Conservation (phyloP, 1,140 invertebrate species). For the Scaptomyza pallida region DNA sequence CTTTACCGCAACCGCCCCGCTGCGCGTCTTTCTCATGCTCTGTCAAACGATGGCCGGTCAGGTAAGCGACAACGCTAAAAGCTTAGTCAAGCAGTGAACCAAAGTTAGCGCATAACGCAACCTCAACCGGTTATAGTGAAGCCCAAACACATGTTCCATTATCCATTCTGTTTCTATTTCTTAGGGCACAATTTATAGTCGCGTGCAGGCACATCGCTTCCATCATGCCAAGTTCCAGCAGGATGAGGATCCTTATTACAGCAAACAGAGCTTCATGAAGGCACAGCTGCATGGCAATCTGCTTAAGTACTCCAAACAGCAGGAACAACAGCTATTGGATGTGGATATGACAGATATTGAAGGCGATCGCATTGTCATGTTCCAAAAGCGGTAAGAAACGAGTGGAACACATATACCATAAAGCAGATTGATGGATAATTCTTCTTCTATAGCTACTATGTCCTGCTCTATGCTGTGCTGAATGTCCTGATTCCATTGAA, state of each 20-base stretch:
- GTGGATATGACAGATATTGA: slow-evolving; percentile 95
- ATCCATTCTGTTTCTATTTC: not conserved
- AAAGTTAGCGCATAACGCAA: slow-evolving; percentile 28
- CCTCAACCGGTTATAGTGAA: slow-evolving; percentile 14
- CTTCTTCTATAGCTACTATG: slow-evolving; percentile 87
- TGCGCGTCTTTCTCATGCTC: slow-evolving; percentile 91
- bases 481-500: slow-evolving; percentile 90
- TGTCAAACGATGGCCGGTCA: slow-evolving; percentile 93
- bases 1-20: slow-evolving; percentile 89
- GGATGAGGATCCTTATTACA: slow-evolving; percentile 95
- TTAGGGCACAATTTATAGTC: slow-evolving; percentile 89
- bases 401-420: not conserved
- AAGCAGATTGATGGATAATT: not conserved
- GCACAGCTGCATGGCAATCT: slow-evolving; percentile 90
- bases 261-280: slow-evolving; percentile 93
- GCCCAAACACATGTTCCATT: not conserved
- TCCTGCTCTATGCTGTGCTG: slow-evolving; percentile 87
- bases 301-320: slow-evolving; percentile 89
- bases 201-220: slow-evolving; percentile 92
- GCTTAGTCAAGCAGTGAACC: slow-evolving; percentile 1
- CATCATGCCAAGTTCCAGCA: slow-evolving; percentile 96
- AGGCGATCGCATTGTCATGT: slow-evolving; percentile 92
- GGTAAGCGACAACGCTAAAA: slow-evolving; percentile 86
- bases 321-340: slow-evolving; percentile 88
- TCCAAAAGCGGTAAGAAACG: slow-evolving; percentile 89